These are phyloP conservation scores for Acanthosepion lycidas DNA, from an alignment of 2,888 invertebrate genomes.

Conservation along the genomic window DNA sequence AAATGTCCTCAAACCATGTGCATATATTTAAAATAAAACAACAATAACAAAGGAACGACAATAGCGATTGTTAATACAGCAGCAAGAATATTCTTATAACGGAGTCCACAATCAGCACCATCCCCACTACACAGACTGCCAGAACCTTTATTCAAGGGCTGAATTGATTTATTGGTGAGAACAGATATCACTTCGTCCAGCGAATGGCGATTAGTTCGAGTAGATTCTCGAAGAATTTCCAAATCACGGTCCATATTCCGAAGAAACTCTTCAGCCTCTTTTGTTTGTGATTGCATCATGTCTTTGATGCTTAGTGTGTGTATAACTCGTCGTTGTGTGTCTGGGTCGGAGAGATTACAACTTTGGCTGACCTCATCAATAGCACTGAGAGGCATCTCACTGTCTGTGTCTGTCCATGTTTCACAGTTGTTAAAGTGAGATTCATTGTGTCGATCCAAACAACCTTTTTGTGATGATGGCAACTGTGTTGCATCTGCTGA, in stretches of 20 bases:
- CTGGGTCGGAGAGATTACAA: conserved; percentile 69
- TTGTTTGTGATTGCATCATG: conserved; percentile 61
- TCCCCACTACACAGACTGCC: conserved; percentile 49
- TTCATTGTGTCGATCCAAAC: not conserved
- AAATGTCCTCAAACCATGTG: not conserved
- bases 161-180: conserved; percentile 66
- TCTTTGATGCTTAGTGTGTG: conserved; percentile 68
- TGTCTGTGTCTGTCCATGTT: conserved; percentile 49
- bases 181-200: conserved; percentile 70
- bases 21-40: conserved; percentile 53
- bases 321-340: conserved; percentile 65
- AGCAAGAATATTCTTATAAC: conserved; percentile 60
- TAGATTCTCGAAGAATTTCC: conserved; percentile 61
- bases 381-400: not conserved
- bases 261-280: conserved; percentile 67
- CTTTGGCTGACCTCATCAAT: not conserved
- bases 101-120: conserved; percentile 67
- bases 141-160: conserved; percentile 58
- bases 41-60: conserved; percentile 55
- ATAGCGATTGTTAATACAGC: conserved; percentile 56
- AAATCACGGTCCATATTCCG: conserved; percentile 71
- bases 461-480: not conserved
- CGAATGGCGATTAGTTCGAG: conserved; percentile 63
- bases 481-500: not conserved
- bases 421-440: not conserved